Evolutionary conservation across 37 sponge, comb jelly and placozoan genomes (phyloP).

Genomic region (Halichondria panicea): DNA sequence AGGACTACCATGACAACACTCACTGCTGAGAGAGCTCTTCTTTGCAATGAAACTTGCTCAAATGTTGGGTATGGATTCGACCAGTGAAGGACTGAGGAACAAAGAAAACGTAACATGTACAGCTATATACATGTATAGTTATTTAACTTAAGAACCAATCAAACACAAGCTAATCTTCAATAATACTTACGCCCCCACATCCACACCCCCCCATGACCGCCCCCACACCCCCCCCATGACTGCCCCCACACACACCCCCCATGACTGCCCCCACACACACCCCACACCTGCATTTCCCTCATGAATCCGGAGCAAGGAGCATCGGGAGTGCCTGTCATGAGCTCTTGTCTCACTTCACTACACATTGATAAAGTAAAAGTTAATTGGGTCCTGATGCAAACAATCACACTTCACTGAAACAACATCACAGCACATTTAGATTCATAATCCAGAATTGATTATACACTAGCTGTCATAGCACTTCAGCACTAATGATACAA

Average conservation of each 20-base stretch:
- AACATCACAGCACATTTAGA: not conserved
- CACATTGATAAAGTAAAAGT: not conserved
- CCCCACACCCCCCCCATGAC: not conserved
- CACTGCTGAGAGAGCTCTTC: constrained; percentile 32
- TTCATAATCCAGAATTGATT: not conserved
- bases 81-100: constrained; percentile 43
- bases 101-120: not conserved
- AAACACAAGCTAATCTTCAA: not conserved
- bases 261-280: not conserved
- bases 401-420: too few species aligned
- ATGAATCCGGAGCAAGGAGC: constrained; percentile 78
- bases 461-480: too few species aligned
- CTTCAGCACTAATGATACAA: too few species aligned
- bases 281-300: constrained; percentile 73
- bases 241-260: not conserved
- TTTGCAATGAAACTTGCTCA: constrained; percentile 37
- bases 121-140: not conserved
- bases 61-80: constrained; percentile 52
- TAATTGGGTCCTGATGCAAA: too few species aligned
- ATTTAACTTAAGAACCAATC: not conserved
- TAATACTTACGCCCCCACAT: not conserved
- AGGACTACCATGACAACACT: constrained; percentile 9
- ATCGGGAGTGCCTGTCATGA: constrained; percentile 29
- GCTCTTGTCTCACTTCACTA: constrained; percentile 17
- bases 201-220: not conserved